These are phyloP conservation scores for Crax fasciolata DNA, from an alignment of 2,797 vertebrate genomes.

Conservation along the genomic window DNA sequence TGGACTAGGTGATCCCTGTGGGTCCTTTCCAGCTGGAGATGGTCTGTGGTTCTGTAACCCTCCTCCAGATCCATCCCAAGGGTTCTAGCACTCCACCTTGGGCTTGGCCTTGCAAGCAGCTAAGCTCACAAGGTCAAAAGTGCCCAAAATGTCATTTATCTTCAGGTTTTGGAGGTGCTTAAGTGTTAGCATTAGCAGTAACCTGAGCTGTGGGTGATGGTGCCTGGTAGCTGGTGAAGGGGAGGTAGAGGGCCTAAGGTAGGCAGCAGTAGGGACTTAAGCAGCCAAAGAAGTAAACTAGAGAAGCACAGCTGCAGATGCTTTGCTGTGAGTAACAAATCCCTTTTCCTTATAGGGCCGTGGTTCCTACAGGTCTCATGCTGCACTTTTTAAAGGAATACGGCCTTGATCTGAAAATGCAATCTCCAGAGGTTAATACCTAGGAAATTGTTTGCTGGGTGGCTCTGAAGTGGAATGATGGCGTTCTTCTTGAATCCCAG, in stretches of 20 bases:
- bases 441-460: not conserved
- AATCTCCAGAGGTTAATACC: not conserved
- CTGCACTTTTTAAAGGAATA: not conserved
- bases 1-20: no score
- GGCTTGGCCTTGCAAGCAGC: not conserved
- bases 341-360: not conserved
- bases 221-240: rapidly evolving
- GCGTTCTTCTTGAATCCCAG: not conserved
- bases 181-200: rapidly evolving
- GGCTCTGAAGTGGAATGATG: not conserved
- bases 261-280: not conserved
- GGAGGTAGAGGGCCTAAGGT: not conserved
- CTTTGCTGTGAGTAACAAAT: not conserved
- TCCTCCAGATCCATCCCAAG: not conserved
- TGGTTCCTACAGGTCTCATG: not conserved
- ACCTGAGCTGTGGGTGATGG: not conserved
- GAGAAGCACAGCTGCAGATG: rapidly evolving
- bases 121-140: not conserved
- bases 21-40: no score
- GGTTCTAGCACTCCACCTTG: not conserved
- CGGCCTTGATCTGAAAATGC: not conserved
- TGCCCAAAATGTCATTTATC: not conserved
- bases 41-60: not conserved
- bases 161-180: not conserved
- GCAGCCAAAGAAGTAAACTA: not conserved